Base-by-base conservation (phyloP, 2,888 invertebrate genomes). In the Parnassius orleans region DNA sequence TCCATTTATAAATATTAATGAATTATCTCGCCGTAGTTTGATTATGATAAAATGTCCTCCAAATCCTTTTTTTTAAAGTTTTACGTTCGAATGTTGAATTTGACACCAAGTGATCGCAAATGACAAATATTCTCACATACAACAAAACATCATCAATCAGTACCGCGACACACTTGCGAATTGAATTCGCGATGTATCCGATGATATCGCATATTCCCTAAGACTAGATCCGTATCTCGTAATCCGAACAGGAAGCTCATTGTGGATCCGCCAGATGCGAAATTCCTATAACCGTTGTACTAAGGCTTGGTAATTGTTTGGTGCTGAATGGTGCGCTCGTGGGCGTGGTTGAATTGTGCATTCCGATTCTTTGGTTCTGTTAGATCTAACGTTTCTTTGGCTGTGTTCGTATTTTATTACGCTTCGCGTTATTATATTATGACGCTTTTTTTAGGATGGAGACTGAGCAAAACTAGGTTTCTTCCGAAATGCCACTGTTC, bases 221-320 rank as follows among this genome's bases (percentile, higher is more conserved):
- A 84, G 85, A 82, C 72, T 69, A 83, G 87, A 89, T 87, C 81
- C 78, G 80, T 81, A 89, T 89, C 90, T 82, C 73, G 74, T 87
- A 90, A 90, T 89, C 89, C 90, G 84, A 81, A 89, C 91, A 90
- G 91, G 91, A 91, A 91, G 78, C 74, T 78, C 79, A 83, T 90
- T 91, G 89, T 89, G 69, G 74, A 74, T 72, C 50, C 70, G 79
- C 81, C 90, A 90, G 90, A 91, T 90, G 91, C 87, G 88, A 90
- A 90, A 91, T 90, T 84, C 90, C 87, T 77, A 71, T 72, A 71
- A 75, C 71, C 69, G 70, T 74, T 73, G 74, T 78, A 74, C 71
- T 69, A 74, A 76, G 48, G 9, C 48, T 48, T 71, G 70, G 72
- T 69, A 70, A 75, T 76, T 77, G 75, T 76, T 72, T 67, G 72